These are phyloP conservation scores for Spheniscus mendiculus DNA, from an alignment of 2,113 vertebrate genomes.

Conservation along the genomic window DNA sequence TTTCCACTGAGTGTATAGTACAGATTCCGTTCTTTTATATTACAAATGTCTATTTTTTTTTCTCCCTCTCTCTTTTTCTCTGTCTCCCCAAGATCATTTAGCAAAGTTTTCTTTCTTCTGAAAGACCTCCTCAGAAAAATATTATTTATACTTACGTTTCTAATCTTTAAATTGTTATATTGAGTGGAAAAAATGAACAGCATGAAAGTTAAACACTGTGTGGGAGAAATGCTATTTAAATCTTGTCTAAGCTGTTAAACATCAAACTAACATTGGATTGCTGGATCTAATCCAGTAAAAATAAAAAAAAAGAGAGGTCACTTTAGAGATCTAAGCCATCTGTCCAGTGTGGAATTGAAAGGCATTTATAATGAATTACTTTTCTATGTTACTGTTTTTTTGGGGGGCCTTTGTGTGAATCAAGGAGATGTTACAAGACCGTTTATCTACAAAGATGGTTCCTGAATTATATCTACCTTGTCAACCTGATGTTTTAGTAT, in stretches of 20 bases:
- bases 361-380: slow-evolving; percentile 43
- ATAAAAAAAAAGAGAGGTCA: slow-evolving; percentile 57
- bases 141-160: neutral
- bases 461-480: slow-evolving; percentile 13
- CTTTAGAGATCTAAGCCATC: slow-evolving; percentile 72
- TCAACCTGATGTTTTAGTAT: slow-evolving; percentile 1
- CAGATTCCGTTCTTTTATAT: neutral
- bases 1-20: neutral
- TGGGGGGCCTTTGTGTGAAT: neutral
- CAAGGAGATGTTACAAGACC: neutral
- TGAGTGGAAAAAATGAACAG: slow-evolving; percentile 65
- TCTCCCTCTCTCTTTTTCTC: neutral
- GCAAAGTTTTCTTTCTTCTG: neutral
- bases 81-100: neutral
- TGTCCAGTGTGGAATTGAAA: slow-evolving; percentile 69
- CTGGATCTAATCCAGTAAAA: slow-evolving; percentile 69
- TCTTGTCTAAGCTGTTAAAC: slow-evolving; percentile 54
- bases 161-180: neutral
- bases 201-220: slow-evolving; percentile 43
- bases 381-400: neutral
- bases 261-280: slow-evolving; percentile 44
- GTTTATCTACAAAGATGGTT: neutral
- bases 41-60: neutral
- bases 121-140: neutral
- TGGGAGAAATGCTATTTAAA: slow-evolving; percentile 71